phyloP scores from a whole-genome alignment of 2,113 vertebrate species.

The Colistium nudipinnis region DNA sequence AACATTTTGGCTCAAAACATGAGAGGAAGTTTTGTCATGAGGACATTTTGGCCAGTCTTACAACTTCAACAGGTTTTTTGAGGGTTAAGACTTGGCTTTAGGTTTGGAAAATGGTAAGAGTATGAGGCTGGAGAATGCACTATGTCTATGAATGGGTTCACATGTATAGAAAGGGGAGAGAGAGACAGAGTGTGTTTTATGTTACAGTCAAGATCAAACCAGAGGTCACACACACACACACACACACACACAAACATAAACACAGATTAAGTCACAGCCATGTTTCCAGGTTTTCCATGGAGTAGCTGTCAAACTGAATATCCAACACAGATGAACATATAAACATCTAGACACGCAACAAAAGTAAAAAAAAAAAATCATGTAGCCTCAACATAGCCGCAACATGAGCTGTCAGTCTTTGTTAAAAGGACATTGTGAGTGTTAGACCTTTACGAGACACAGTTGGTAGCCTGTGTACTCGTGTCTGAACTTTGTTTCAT shows the following conservation, averaged over 20 bases:
- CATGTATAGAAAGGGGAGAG: not conserved
- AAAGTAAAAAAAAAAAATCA: too few relatives aligned
- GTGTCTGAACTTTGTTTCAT: not conserved
- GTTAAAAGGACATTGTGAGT: not conserved
- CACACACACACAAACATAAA: fast-evolving
- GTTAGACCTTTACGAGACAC: not conserved
- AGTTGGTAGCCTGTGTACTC: not conserved
- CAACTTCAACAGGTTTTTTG: too few relatives aligned
- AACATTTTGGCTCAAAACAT: too few relatives aligned
- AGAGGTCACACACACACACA: not conserved
- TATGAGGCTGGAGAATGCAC: too few relatives aligned
- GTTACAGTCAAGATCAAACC: not conserved
- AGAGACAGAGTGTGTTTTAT: too few relatives aligned
- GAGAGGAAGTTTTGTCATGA: too few relatives aligned
- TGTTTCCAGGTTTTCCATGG: constrained; percentile 1
- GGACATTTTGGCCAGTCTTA: too few relatives aligned
- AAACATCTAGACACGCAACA: not conserved
- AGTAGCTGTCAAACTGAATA: not conserved
- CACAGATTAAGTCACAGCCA: not conserved
- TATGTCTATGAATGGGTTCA: too few relatives aligned
- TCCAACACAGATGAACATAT: not conserved
- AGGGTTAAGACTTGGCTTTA: too few relatives aligned
- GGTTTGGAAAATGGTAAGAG: too few relatives aligned
- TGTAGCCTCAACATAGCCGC: not conserved
- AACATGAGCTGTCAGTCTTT: not conserved